A percentile compares a stretch with the other conserved stretches of the same genome.
phyloP scores from a whole-genome alignment of 1,140 invertebrate species.

The Chelonus insularis region DNA sequence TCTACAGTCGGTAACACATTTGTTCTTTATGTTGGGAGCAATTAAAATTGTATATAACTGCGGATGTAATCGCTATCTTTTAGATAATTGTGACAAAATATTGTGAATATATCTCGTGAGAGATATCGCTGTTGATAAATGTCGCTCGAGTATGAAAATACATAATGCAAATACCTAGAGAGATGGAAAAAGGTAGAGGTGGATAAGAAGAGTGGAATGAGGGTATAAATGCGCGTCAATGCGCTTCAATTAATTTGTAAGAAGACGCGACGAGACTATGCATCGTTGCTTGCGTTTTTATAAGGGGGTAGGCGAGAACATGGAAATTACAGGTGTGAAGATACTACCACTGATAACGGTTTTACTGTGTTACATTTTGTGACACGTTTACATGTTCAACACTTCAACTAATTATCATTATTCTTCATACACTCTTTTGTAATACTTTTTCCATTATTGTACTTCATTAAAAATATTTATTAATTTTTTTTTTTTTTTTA shows the following conservation, averaged over 20 bases:
- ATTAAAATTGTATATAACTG: too few relatives aligned
- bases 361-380: not conserved
- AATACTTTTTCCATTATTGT: too few relatives aligned
- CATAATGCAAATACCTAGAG: not conserved
- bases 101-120: too few relatives aligned
- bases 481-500: too few relatives aligned
- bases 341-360: not conserved
- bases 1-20: too few relatives aligned
- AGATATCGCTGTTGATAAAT: too few relatives aligned
- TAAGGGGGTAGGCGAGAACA: conserved; percentile 15
- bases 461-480: too few relatives aligned
- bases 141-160: not conserved
- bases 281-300: conserved; percentile 23
- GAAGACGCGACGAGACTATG: conserved; percentile 27
- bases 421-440: too few relatives aligned
- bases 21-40: too few relatives aligned
- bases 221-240: conserved; percentile 35
- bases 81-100: too few relatives aligned
- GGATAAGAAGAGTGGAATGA: not conserved
- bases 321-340: conserved; percentile 11
- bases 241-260: conserved; percentile 45
- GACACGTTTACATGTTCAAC: not conserved
- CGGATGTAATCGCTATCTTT: too few relatives aligned
- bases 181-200: not conserved
- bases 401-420: too few relatives aligned